These are phyloP conservation scores for Odontomachus brunneus DNA, from an alignment of 1,140 invertebrate genomes.

Conservation along the genomic window DNA sequence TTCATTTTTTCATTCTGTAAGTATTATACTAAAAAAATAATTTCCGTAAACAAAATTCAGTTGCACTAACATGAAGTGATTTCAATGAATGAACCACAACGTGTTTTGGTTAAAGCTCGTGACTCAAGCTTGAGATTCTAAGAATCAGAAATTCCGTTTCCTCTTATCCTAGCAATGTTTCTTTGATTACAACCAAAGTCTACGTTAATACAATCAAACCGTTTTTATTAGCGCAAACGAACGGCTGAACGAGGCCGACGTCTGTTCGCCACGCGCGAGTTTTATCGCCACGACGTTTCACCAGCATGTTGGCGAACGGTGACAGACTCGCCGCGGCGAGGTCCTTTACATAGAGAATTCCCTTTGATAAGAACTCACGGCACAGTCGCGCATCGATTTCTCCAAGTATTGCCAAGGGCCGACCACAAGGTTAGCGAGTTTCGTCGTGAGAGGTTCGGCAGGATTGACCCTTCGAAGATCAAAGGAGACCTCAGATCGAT, in stretches of 20 bases:
- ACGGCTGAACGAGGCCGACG: not conserved
- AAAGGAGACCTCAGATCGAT: constrained; percentile 78
- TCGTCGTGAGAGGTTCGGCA: constrained; percentile 46
- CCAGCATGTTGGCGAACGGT: not conserved
- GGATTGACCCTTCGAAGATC: constrained; percentile 78
- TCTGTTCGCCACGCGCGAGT: not conserved
- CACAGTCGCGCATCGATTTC: constrained; percentile 66
- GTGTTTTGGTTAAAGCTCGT: no score
- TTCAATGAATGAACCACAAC: no score
- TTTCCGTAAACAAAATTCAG: no score
- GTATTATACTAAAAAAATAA: no score
- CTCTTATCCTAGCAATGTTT: no score
- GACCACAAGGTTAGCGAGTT: constrained; percentile 66
- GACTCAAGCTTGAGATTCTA: no score
- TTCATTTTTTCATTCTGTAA: no score
- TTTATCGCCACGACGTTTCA: constrained; percentile 23
- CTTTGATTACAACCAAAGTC: no score
- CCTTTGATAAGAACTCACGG: constrained; percentile 61
- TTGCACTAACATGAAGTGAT: no score
- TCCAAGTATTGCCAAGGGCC: constrained; percentile 67
- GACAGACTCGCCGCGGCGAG: constrained; percentile 31
- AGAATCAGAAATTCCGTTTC: no score
- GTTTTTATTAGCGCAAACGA: not conserved
- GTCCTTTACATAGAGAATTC: constrained; percentile 59
- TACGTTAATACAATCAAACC: no score